Conservation (phyloP, 2,113 vertebrate species). For the Gallinago paraguaiae region DNA sequence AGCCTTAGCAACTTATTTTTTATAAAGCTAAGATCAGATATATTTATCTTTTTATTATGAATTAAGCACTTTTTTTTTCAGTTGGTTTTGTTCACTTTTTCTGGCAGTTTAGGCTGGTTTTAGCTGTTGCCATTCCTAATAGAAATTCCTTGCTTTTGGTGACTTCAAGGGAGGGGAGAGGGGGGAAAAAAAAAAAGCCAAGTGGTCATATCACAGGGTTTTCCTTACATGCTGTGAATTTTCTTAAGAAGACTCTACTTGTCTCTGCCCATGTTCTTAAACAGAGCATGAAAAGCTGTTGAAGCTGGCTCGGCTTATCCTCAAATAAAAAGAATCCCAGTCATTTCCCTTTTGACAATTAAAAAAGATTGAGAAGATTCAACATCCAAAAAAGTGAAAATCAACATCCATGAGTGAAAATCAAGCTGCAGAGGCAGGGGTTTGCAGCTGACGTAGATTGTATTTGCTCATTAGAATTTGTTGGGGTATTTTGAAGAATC, state of each 20-base stretch:
- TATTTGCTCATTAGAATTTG: neutral
- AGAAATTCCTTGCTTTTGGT: neutral
- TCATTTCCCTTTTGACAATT: neutral
- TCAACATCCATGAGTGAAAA: neutral
- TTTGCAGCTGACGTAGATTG: neutral
- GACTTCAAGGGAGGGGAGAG: neutral
- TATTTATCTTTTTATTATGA: neutral
- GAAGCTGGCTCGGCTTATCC: neutral
- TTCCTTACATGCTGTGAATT: neutral
- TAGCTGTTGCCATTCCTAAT: neutral
- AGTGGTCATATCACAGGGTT: neutral
- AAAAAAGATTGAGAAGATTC: neutral
- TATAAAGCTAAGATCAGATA: neutral
- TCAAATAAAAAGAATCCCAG: neutral
- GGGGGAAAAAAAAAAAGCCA: too few relatives aligned
- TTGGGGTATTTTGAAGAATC: neutral
- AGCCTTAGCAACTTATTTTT: too few relatives aligned
- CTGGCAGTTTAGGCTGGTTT: neutral
- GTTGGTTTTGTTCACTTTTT: neutral
- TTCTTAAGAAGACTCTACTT: neutral
- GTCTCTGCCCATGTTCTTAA: neutral
- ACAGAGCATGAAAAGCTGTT: neutral
- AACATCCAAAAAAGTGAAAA: neutral
- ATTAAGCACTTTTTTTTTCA: neutral
- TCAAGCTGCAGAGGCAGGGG: neutral